phyloP scores from a whole-genome alignment of 2,113 vertebrate genomes.

The Albula goreensis region DNA sequence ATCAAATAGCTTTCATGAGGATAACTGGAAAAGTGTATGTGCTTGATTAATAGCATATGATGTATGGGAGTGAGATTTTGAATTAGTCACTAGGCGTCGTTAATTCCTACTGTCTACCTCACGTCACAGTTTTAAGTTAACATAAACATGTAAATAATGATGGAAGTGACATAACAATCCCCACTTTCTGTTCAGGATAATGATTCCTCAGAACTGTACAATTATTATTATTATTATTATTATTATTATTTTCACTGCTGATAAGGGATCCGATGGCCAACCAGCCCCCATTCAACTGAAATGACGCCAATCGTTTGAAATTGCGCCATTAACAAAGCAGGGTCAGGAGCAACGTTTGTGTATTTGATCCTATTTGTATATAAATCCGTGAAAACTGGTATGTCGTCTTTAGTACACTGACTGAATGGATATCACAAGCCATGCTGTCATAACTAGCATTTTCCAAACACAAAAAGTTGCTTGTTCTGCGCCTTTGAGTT shows the following conservation, averaged over 20 bases:
- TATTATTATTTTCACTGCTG: slow-evolving; percentile 75
- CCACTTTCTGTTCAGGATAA: slow-evolving; percentile 73
- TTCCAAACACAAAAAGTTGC: slow-evolving; percentile 58
- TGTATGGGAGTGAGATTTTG: no score
- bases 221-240: slow-evolving; percentile 79
- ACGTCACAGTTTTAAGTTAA: slow-evolving; percentile 66
- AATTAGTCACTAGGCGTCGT: no score
- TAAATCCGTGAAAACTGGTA: slow-evolving; percentile 68
- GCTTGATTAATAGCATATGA: no score
- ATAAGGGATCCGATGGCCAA: slow-evolving; percentile 73
- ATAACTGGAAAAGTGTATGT: no score
- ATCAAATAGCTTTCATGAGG: no score
- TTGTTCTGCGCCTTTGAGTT: slow-evolving; percentile 52
- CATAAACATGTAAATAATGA: slow-evolving; percentile 74
- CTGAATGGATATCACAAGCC: slow-evolving; percentile 49
- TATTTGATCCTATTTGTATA: slow-evolving; percentile 72
- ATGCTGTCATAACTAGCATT: slow-evolving; percentile 60
- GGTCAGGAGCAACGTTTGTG: slow-evolving; percentile 61
- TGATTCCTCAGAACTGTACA: slow-evolving; percentile 70
- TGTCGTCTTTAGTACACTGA: slow-evolving; percentile 52
- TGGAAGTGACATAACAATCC: slow-evolving; percentile 72
- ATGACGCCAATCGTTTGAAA: slow-evolving; percentile 77
- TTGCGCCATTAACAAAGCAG: slow-evolving; percentile 70
- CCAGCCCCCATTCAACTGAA: slow-evolving; percentile 63
- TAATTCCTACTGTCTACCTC: slow-evolving; percentile 18